Base-by-base conservation (phyloP, 2,888 invertebrate species). In the Hylaea fasciaria region DNA sequence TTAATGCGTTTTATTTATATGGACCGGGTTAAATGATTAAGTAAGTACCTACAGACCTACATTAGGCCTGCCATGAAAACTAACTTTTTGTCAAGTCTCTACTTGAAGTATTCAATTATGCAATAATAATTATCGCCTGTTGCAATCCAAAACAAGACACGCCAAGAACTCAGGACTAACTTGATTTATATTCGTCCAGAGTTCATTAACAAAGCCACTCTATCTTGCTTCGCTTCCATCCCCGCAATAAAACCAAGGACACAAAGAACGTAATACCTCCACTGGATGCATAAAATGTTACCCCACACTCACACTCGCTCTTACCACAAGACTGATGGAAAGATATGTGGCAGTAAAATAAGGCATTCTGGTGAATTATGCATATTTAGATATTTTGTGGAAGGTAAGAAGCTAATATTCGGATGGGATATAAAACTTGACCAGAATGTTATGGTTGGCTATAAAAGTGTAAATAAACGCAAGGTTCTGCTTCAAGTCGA, bases 261-360 rank as follows among this genome's bases (percentile, higher is more conserved):
- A 75, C 70, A 77, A 76, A 76, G 77, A 77, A 80, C 71, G 69
- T 65, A 62, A 62, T 62, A 67, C 58, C 54, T 66, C 68, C 65
- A 68, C 59, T 70, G 72, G 65, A 76, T 71, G 68, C 71, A 77
- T 75, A 76, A 78, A 77, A 78, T 78, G 76, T 79, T 74, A 78
- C 73, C 22, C 71, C 56, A 66, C 70, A 66, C 62, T 74, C 68
- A 39, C 70, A 66, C 62, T 74, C 68, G 28, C 46, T 54, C 72
- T 73, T 71, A 72, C 72, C 65, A 62, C 62, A 70, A 76, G 70
- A 62, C 45, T 64, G 57, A 52, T 57, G 60, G 49, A 57, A 62
- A 59, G 52, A 47, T 63, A 62, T 62, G 55, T 59, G 52, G 56
- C 53, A 65, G 57, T 64, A 65, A 68, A 66, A 73, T 70, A 71